Evolutionary conservation across 64 coral and sea anemone genomes (phyloP), one percentile per base, ranked within the genome.

Genomic region (Pocillopora verrucosa): DNA sequence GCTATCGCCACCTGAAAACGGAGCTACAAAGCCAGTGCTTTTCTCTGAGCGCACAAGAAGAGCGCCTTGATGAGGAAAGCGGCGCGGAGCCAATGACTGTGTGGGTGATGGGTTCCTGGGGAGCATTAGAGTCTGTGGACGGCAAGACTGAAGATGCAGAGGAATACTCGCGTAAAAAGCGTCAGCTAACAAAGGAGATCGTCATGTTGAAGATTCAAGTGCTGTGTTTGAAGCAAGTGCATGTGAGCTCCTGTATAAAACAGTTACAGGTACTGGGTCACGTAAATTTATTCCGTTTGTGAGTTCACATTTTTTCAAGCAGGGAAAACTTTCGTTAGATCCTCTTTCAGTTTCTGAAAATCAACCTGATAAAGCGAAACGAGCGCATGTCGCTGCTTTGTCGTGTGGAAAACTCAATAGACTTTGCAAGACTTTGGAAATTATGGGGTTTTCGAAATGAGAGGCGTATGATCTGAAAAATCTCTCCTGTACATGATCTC

Each of bases 51-150:
- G 84, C 87, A 0, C 94, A 93, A 34, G 91, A 96, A 45, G 94
- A 96, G 60, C 57, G 89, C 9, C 65, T 96, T 1, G 94, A 96
- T 74, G 88, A 90, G 74, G 87, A 87, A 10, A 89, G 75, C 64
- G 86, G 36, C 56, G 65, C 63, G 0, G 94, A 93, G 37, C 83
- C 81, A 36, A 34, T 88, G 30, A 88, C 91, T 22, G 94, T 96
- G 0, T 96, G 91, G 91, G 82, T 96, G 0, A 96, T 96, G 94
- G 87, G 94, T 0, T 90, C 94, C 2, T 96, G 94, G 94, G 94
- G 87, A 45, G 94, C 94, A 15, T 60, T 96, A 10, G 94, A 93
- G 64, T 89, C 91, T 0, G 82, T 96, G 34, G 92, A 93, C 61
- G 90, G 94, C 7, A 77, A 86, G 65, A 84, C 26, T 51, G 94